These are phyloP conservation scores for Caradrina kadenii DNA, from an alignment of 2,888 invertebrate species.

Conservation along the genomic window DNA sequence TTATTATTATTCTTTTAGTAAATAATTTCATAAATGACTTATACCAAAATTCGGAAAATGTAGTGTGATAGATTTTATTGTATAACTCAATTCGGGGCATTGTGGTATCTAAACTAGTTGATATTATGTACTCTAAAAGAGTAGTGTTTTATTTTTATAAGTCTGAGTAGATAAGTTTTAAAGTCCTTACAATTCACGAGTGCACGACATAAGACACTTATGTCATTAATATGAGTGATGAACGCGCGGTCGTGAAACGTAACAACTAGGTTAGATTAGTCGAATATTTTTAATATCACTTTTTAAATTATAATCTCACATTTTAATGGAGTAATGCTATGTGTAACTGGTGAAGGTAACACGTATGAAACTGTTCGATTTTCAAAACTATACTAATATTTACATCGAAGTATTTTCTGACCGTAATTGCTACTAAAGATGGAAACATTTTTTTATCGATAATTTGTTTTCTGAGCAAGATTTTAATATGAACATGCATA, in stretches of 20 bases:
- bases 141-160: constrained; percentile 66
- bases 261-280: constrained; percentile 33
- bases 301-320: constrained; percentile 23
- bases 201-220: background rate
- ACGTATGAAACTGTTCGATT: constrained; percentile 12
- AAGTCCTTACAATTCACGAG: background rate
- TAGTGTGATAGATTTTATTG: constrained; percentile 57
- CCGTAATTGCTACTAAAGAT: constrained; percentile 20
- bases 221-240: background rate
- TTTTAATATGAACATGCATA: constrained; percentile 23
- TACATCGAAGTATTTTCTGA: constrained; percentile 32
- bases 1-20: constrained; percentile 5
- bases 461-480: background rate
- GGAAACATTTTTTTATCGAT: background rate
- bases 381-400: constrained; percentile 1
- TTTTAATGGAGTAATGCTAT: background rate
- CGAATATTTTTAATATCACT: constrained; percentile 46
- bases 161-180: constrained; percentile 64
- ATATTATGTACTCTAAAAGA: constrained; percentile 68
- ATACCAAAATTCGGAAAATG: constrained; percentile 61
- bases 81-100: constrained; percentile 50
- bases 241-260: background rate
- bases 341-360: background rate
- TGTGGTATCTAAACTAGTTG: constrained; percentile 51
- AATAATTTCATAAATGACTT: constrained; percentile 19